phyloP scores from a whole-genome alignment of 2,888 invertebrate genomes.

The Saturnia pavonia region DNA sequence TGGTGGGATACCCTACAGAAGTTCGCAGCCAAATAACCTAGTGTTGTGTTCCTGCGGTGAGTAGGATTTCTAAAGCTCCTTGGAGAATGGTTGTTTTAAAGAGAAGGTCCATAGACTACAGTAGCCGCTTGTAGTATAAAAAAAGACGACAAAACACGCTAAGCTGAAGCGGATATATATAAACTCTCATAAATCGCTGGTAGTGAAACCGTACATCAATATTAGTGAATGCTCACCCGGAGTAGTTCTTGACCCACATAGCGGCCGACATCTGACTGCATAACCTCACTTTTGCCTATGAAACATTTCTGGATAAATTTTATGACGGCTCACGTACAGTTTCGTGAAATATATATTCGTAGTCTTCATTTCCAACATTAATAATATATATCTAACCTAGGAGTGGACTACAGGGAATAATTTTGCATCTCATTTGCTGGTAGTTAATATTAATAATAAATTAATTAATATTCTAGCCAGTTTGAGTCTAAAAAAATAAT shows the following conservation, averaged over 20 bases:
- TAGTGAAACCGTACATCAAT: not conserved
- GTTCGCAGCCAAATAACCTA: no score
- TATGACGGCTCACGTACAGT: slow-evolving; percentile 3
- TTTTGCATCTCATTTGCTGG: no score
- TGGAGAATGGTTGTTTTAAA: no score
- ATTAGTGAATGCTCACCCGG: slow-evolving; percentile 5
- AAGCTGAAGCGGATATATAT: not conserved
- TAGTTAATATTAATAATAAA: no score
- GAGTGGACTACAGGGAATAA: not conserved
- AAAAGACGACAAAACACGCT: not conserved
- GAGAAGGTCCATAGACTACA: no score
- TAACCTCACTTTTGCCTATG: slow-evolving; percentile 9
- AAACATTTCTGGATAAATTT: slow-evolving; percentile 13
- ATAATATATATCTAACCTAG: not conserved
- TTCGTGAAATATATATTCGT: slow-evolving; percentile 10
- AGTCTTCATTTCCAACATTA: not conserved
- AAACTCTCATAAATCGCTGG: not conserved
- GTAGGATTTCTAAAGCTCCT: no score
- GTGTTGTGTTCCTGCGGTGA: no score
- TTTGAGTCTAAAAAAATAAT: no score
- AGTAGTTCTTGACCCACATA: slow-evolving; percentile 16
- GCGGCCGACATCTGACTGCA: slow-evolving; percentile 10
- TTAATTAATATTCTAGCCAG: no score
- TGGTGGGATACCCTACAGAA: no score
- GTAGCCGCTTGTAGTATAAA: no score